phyloP scores from a whole-genome alignment of 2,113 vertebrate genomes.

The Microtus ochrogaster region DNA sequence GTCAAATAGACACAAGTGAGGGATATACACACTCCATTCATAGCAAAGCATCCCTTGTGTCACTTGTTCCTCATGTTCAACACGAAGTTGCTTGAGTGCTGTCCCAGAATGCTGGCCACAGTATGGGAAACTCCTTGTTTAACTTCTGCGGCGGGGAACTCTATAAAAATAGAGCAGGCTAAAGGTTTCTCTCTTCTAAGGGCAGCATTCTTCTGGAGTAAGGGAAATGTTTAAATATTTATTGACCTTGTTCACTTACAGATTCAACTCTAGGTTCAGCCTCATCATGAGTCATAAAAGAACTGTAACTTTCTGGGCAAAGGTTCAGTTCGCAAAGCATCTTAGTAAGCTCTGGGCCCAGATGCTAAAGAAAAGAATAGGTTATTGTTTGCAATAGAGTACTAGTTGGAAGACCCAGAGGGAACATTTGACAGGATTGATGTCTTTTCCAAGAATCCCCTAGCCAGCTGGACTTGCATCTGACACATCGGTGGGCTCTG shows the following conservation, averaged over 20 bases:
- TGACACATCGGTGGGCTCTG: conserved; percentile 48
- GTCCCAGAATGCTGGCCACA: neutral
- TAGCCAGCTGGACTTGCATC: conserved; percentile 30
- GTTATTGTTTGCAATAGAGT: conserved; percentile 55
- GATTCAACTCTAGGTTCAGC: conserved; percentile 38
- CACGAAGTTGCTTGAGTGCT: neutral
- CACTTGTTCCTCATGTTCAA: neutral
- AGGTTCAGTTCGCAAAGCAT: conserved; percentile 58
- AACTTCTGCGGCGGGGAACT: neutral
- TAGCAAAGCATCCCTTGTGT: neutral
- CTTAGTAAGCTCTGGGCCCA: conserved; percentile 28
- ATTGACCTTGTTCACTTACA: conserved; percentile 50
- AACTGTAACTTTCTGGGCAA: conserved; percentile 52
- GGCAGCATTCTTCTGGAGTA: conserved; percentile 45
- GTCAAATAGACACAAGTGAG: neutral
- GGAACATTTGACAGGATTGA: conserved; percentile 63
- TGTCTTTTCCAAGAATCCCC: conserved; percentile 48
- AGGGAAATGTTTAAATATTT: conserved; percentile 70
- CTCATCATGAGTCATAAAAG: conserved; percentile 53
- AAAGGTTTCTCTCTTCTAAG: conserved; percentile 44
- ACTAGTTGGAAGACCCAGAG: conserved; percentile 58
- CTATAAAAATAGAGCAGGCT: conserved; percentile 14
- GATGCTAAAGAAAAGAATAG: conserved; percentile 62
- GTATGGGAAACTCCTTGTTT: neutral
- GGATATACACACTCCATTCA: neutral